These are phyloP conservation scores for Adoxophyes honmai DNA, from an alignment of 1,140 invertebrate genomes.

Conservation along the genomic window DNA sequence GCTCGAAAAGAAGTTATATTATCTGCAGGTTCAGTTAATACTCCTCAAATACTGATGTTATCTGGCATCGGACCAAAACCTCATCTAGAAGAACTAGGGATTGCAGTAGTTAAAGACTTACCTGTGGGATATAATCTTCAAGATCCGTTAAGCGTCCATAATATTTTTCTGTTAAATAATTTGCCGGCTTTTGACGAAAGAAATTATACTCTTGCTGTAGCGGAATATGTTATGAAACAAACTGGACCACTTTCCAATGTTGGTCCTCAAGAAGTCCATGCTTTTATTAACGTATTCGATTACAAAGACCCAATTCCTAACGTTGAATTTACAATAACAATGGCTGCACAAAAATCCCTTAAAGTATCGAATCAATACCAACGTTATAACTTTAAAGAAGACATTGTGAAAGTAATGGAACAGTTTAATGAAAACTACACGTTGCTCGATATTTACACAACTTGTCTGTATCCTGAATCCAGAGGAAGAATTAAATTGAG, in stretches of 20 bases:
- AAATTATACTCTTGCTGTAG: slow-evolving; percentile 80
- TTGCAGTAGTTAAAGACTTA: slow-evolving; percentile 73
- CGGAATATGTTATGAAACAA: slow-evolving; percentile 82
- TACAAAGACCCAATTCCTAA: slow-evolving; percentile 26
- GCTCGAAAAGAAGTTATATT: slow-evolving; percentile 65
- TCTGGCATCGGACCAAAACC: slow-evolving; percentile 47
- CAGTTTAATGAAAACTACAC: slow-evolving; percentile 51
- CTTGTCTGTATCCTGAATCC: slow-evolving; percentile 67
- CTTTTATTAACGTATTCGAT: slow-evolving; percentile 58
- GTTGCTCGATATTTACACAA: slow-evolving; percentile 46
- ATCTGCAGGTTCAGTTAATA: slow-evolving; percentile 63
- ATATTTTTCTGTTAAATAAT: slow-evolving; percentile 82
- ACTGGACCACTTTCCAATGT: slow-evolving; percentile 35
- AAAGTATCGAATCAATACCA: slow-evolving; percentile 7
- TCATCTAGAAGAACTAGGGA: slow-evolving; percentile 39
- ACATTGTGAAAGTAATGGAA: slow-evolving; percentile 44
- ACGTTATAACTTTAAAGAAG: slow-evolving; percentile 49
- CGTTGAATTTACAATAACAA: slow-evolving; percentile 31
- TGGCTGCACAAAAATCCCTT: not conserved
- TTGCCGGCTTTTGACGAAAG: slow-evolving; percentile 85
- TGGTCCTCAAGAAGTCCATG: slow-evolving; percentile 23
- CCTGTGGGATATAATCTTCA: slow-evolving; percentile 83
- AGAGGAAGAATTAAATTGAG: slow-evolving; percentile 46
- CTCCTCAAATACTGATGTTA: slow-evolving; percentile 58
- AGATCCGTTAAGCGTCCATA: slow-evolving; percentile 82